phyloP scores from a whole-genome alignment of 2,113 vertebrate species.

The Pycnonotus jocosus region DNA sequence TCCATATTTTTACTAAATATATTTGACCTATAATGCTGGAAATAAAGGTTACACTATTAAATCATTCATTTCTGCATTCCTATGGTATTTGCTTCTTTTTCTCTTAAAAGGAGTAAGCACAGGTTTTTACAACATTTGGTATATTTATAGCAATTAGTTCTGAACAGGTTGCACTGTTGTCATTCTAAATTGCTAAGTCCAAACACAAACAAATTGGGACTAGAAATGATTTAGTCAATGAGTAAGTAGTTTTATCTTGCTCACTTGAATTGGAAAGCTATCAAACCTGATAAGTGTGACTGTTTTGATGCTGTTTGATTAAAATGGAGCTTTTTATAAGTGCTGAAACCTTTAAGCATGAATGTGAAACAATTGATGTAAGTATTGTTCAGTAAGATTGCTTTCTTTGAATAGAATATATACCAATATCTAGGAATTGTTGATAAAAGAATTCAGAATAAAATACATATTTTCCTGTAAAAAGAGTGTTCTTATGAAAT shows the following conservation, averaged over 20 bases:
- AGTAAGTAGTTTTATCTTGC: conserved; percentile 67
- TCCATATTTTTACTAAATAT: conserved; percentile 54
- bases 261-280: conserved; percentile 43
- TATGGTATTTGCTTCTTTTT: conserved; percentile 19
- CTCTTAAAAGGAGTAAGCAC: conserved; percentile 14
- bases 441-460: background rate
- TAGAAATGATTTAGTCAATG: conserved; percentile 68
- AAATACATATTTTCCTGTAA: background rate
- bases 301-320: conserved; percentile 24
- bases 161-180: conserved; percentile 53
- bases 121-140: conserved; percentile 73
- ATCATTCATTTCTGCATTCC: conserved; percentile 24
- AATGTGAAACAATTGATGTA: background rate
- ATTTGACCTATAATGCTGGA: conserved; percentile 58
- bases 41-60: conserved; percentile 60
- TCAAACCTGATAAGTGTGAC: conserved; percentile 45
- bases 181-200: conserved; percentile 48
- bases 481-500: background rate
- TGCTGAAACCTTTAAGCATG: background rate
- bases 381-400: background rate
- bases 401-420: background rate
- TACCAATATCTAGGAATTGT: background rate
- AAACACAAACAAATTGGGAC: conserved; percentile 64
- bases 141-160: conserved; percentile 71
- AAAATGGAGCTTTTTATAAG: conserved; percentile 24